phyloP scores from a whole-genome alignment of 2,797 vertebrate genomes.

The Masticophis lateralis region DNA sequence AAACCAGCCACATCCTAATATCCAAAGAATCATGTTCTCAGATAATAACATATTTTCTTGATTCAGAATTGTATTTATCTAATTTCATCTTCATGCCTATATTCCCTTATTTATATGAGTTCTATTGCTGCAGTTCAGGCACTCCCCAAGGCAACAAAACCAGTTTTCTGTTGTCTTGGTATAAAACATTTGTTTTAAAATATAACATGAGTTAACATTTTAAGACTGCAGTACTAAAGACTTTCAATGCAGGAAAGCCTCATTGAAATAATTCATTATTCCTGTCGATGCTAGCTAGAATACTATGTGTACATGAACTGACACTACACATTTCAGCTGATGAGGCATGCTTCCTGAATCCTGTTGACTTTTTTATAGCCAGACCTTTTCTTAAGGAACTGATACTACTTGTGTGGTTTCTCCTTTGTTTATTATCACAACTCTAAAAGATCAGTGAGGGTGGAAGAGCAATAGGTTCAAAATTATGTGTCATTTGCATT shows the following conservation, averaged over 20 bases:
- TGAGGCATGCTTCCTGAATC: background rate
- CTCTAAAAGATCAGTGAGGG: background rate
- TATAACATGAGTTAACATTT: background rate
- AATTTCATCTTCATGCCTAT: background rate
- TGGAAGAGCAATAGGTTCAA: background rate
- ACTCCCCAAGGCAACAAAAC: background rate
- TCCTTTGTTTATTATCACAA: background rate
- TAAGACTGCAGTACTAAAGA: background rate
- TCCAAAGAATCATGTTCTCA: background rate
- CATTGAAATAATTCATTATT: background rate
- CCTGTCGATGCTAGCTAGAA: background rate
- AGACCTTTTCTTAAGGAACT: background rate
- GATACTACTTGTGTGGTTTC: no score
- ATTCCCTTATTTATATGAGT: background rate
- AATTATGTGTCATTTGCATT: background rate
- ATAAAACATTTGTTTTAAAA: background rate
- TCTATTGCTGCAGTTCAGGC: background rate
- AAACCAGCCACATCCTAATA: background rate
- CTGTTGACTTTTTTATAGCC: background rate
- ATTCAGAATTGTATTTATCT: background rate
- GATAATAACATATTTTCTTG: background rate
- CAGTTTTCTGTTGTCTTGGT: background rate
- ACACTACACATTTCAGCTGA: background rate
- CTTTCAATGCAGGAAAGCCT: background rate
- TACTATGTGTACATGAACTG: background rate